Percentiles rank a stretch among this genome's conserved stretches.
phyloP scores from a whole-genome alignment of 2,113 vertebrate genomes.

The Agelaius tricolor region DNA sequence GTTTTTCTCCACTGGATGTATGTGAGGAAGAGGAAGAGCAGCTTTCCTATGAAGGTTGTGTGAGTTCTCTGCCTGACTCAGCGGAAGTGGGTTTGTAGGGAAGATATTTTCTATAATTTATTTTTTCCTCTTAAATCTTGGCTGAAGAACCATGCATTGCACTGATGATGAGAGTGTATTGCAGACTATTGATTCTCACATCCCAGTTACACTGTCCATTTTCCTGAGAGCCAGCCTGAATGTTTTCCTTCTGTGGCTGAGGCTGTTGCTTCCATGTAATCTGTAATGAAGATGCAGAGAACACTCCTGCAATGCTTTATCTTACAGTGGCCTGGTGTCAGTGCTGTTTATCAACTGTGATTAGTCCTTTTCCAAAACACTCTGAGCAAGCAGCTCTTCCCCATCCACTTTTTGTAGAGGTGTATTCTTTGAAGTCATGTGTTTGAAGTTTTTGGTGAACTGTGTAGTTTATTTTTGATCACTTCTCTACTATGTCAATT shows the following conservation, averaged over 20 bases:
- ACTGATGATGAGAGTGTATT: not conserved
- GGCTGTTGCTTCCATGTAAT: not conserved
- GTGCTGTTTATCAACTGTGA: not conserved
- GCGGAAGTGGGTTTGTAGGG: not conserved
- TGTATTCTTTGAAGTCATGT: not conserved
- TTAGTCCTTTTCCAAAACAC: not conserved
- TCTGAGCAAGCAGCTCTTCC: not conserved
- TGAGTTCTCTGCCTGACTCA: not conserved
- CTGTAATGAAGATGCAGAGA: not conserved
- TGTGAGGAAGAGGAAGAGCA: not conserved
- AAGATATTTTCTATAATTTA: not conserved
- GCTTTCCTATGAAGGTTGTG: not conserved
- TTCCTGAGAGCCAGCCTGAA: not conserved
- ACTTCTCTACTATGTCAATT: not conserved
- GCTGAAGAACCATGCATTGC: not conserved
- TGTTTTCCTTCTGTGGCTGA: not conserved
- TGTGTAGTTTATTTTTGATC: not conserved
- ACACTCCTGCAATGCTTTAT: not conserved
- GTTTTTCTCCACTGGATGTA: rapidly evolving
- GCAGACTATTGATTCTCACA: not conserved
- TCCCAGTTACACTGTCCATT: not conserved
- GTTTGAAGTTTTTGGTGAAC: not conserved
- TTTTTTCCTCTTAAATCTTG: not conserved
- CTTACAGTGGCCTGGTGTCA: not conserved
- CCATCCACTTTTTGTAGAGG: not conserved